A percentile compares a stretch with the other conserved stretches of the same genome.
These are phyloP conservation scores for Mus caroli DNA, from an alignment of 2,797 vertebrate species.

Conservation along the genomic window DNA sequence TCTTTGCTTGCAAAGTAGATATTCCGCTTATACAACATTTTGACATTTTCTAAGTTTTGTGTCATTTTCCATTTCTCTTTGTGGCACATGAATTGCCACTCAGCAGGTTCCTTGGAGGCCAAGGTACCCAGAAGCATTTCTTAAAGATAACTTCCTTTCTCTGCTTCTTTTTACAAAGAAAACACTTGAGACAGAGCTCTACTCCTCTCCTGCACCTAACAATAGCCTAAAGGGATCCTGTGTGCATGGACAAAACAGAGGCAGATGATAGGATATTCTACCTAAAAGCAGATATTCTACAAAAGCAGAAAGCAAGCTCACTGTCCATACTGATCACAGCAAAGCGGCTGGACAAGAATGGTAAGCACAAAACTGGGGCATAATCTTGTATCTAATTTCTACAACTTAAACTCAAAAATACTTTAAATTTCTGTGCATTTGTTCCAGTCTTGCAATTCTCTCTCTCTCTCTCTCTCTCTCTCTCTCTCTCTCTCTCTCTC, in stretches of 20 bases:
- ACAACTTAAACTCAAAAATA: neutral
- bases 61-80: neutral
- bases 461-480: too few species aligned
- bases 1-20: neutral
- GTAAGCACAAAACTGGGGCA: neutral
- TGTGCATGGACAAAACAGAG: neutral
- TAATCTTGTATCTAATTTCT: neutral
- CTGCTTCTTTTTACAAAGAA: neutral
- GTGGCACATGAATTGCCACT: neutral
- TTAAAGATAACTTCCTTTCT: neutral
- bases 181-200: neutral
- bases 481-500: too few species aligned
- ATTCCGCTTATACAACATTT: neutral
- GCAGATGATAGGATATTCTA: neutral
- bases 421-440: neutral
- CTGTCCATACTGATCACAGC: neutral
- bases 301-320: neutral
- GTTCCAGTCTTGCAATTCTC: neutral
- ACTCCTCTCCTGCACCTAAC: neutral
- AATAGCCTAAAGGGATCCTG: neutral
- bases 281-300: neutral
- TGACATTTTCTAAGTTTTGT: neutral
- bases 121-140: neutral
- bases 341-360: fast-evolving
- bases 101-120: neutral